Conservation (phyloP, 2,113 vertebrate species). For the Melanerpes formicivorus region DNA sequence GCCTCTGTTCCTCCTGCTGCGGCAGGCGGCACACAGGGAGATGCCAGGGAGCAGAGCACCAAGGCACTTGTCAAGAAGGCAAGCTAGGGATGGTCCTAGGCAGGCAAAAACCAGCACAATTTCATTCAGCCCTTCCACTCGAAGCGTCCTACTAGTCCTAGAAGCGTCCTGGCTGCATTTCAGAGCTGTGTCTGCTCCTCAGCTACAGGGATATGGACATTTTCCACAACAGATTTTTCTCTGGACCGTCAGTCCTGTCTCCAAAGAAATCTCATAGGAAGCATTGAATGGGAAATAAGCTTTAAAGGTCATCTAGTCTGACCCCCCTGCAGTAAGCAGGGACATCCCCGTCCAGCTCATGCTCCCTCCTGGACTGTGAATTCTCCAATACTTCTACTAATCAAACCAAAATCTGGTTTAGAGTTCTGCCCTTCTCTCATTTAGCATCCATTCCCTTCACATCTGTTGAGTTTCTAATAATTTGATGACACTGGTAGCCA, state of each 20-base stretch:
- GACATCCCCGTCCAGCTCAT: too few relatives aligned
- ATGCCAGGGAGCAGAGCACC: neutral
- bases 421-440: neutral
- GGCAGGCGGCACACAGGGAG: neutral
- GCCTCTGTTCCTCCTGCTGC: neutral
- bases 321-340: too few relatives aligned
- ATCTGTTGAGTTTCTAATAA: neutral
- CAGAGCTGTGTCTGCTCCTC: neutral
- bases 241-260: too few relatives aligned
- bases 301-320: too few relatives aligned
- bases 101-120: fast-evolving
- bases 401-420: neutral
- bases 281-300: too few relatives aligned
- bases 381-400: neutral
- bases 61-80: neutral
- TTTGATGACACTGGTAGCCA: neutral
- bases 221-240: neutral
- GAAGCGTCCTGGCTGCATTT: neutral
- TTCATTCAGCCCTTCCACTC: neutral
- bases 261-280: too few relatives aligned
- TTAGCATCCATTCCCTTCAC: neutral
- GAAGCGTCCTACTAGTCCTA: neutral
- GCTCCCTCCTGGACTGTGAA: neutral
- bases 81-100: neutral
- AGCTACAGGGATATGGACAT: neutral